A percentile compares a stretch with the other conserved stretches of the same genome.
These are phyloP conservation scores for Scelioninae gen. 1 DNA, from an alignment of 2,888 invertebrate species.

Conservation along the genomic window DNA sequence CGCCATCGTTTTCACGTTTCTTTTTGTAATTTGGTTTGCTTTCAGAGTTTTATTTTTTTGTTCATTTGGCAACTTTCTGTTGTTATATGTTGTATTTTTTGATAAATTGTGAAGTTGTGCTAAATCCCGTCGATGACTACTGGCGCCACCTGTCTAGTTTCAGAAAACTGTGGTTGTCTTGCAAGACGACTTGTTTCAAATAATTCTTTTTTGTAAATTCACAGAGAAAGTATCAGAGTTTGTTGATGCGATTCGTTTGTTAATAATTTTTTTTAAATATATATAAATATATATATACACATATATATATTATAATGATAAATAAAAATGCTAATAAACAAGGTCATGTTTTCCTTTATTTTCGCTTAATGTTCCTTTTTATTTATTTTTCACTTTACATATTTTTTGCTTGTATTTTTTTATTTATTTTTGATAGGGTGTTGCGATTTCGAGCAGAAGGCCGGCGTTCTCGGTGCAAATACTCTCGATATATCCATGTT, in stretches of 20 bases:
- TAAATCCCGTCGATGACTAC: too few species aligned
- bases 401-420: neutral
- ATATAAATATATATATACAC: slow-evolving; percentile 39
- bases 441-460: slow-evolving; percentile 72
- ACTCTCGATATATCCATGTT: slow-evolving; percentile 80
- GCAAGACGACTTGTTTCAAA: slow-evolving; percentile 1
- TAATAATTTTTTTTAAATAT: slow-evolving; percentile 60
- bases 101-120: too few species aligned
- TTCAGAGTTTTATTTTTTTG: neutral
- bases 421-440: slow-evolving; percentile 14
- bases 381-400: neutral
- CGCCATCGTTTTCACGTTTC: slow-evolving; percentile 12
- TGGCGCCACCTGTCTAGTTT: slow-evolving; percentile 12
- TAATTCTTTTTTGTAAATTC: slow-evolving; percentile 26
- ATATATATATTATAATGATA: slow-evolving; percentile 40
- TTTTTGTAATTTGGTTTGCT: neutral
- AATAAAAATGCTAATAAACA: slow-evolving; percentile 59
- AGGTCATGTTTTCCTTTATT: neutral
- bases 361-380: neutral
- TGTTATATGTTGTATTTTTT: neutral
- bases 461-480: slow-evolving; percentile 73
- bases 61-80: neutral
- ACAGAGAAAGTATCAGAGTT: slow-evolving; percentile 27
- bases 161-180: neutral
- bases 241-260: slow-evolving; percentile 62